Evolutionary conservation across 2,113 vertebrate genomes (phyloP), one percentile per base, ranked within the genome.

Genomic region (Mormyrus iriodes): DNA sequence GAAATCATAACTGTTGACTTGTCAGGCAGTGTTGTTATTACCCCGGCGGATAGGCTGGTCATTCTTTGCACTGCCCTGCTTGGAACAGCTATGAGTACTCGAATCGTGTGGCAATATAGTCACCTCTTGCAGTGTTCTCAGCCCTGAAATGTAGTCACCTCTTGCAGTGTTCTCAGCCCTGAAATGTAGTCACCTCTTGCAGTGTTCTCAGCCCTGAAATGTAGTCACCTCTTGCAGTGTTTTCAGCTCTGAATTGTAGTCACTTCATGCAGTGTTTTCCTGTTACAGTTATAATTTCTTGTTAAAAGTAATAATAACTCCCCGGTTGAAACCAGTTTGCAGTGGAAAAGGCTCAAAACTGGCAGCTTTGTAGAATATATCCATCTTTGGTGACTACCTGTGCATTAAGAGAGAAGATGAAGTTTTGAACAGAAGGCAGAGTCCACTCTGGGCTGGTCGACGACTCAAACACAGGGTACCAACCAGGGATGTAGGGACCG

Each of bases 271-370:
- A 46, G 5, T 46, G 44, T 46, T 52, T 88, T 82, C n/a, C 46
- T 79, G 51, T 58, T 55, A 88, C 27, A 69, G 88, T 3, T 52
- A 4, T 82, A 69, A 79, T 82, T 88, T 88, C 69, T 82, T 88
- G 51, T 17, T 82, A 73, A 88, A 88, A 88, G 49, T 44, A n/a
- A 13, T 49, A 42, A 73, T 82, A 8, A 21, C 27, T 24, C 27
- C 76, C 65, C 46, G 53, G 27, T 44, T 21, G 8, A 0, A 51
- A 27, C 65, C 31, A 42, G 49, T 52, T 88, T 21, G 9, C 12
- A 73, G 49, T 35, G n/a, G 44, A 88, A 73, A 27, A 6, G 44
- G 48, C 39, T 79, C 76, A n/a, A 87, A 65, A 88, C 65, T 35
- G 13, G 44, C 15, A 24, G 13, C 61, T 48, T 42, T 48, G n/a